Evolutionary conservation across 2,797 vertebrate species (phyloP).

Genomic region (Amazona ochrocephala): DNA sequence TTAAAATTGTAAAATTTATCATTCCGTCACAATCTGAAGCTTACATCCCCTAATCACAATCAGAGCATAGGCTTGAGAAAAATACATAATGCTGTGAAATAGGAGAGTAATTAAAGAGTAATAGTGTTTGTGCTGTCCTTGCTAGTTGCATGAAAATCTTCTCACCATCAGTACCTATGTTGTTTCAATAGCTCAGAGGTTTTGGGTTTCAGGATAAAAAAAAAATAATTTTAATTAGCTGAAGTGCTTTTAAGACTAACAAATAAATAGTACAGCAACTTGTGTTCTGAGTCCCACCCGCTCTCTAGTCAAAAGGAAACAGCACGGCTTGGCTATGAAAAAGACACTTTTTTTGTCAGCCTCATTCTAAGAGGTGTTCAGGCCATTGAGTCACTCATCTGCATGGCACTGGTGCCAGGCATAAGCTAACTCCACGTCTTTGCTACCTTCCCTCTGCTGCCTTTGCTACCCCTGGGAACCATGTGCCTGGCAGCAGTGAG

Average conservation of each 20-base stretch:
- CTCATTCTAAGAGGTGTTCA: not conserved
- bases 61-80: not conserved
- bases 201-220: not conserved
- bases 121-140: not conserved
- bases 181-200: not conserved
- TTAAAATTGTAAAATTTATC: not conserved
- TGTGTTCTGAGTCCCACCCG: not conserved
- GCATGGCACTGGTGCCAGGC: not conserved
- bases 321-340: not conserved
- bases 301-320: not conserved
- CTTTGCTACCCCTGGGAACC: not conserved
- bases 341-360: not conserved
- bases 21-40: not conserved
- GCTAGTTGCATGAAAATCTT: not conserved
- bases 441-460: not conserved
- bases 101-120: not conserved
- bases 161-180: not conserved
- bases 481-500: accelerated
- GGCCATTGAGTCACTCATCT: accelerated
- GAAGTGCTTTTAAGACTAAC: not conserved
- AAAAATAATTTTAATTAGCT: not conserved
- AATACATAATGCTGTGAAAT: not conserved
- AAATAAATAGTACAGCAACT: not conserved
- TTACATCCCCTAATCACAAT: not conserved
- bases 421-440: not conserved